Evolutionary conservation across 1,140 invertebrate species (phyloP).

Genomic region (Bombus sylvicola): DNA sequence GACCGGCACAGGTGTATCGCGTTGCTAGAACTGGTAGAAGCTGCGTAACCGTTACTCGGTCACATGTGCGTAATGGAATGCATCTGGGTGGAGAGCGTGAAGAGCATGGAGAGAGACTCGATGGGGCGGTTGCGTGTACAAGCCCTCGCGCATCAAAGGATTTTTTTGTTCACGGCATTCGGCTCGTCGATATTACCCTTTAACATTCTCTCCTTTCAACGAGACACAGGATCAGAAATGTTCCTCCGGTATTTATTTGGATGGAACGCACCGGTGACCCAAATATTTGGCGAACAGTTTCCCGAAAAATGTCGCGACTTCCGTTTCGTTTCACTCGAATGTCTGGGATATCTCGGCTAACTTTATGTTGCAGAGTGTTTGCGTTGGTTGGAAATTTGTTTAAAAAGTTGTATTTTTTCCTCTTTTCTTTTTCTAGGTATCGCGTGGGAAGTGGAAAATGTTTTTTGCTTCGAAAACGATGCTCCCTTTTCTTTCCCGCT

Average conservation of each 20-base stretch:
- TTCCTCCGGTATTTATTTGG: not conserved
- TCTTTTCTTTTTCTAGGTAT: too few species aligned
- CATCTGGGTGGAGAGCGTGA: not conserved
- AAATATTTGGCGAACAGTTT: not conserved
- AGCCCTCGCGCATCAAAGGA: not conserved
- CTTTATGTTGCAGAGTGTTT: not conserved
- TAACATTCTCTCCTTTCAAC: not conserved
- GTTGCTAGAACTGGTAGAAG: constrained; percentile 17
- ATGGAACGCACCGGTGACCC: not conserved
- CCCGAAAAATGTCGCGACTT: not conserved
- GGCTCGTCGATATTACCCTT: not conserved
- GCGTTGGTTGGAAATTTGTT: not conserved
- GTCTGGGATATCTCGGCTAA: not conserved
- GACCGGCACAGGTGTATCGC: constrained; percentile 54
- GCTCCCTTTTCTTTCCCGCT: not conserved
- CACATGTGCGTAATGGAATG: constrained; percentile 32
- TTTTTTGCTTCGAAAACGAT: not conserved
- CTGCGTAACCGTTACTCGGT: constrained; percentile 49
- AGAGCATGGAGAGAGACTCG: too few species aligned
- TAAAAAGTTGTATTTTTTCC: too few species aligned
- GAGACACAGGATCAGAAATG: too few species aligned
- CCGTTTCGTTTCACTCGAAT: not conserved
- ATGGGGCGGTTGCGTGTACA: too few species aligned
- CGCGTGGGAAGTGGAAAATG: not conserved
- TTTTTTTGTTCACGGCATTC: not conserved